Percentiles rank a stretch among this genome's conserved stretches.
These are phyloP conservation scores for Recurvirostra avosetta DNA, from an alignment of 2,113 vertebrate genomes.

Conservation along the genomic window DNA sequence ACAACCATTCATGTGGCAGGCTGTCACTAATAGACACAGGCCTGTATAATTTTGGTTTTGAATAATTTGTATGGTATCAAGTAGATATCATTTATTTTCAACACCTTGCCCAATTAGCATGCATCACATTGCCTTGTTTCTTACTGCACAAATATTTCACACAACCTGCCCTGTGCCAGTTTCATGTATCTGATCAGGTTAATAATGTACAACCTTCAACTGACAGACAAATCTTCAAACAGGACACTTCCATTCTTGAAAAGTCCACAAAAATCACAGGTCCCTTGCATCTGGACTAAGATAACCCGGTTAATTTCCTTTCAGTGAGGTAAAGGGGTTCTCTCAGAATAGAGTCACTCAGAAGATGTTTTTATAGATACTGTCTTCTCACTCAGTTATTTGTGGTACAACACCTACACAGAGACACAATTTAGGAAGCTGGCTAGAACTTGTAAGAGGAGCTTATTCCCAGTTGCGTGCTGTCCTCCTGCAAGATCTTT, in stretches of 20 bases:
- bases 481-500: background rate
- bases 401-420: background rate
- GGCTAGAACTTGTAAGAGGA: background rate
- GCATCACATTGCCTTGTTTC: background rate
- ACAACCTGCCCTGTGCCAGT: background rate
- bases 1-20: background rate
- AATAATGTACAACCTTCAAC: background rate
- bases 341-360: background rate
- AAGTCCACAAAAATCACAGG: background rate
- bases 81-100: background rate
- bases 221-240: background rate
- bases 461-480: background rate
- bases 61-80: background rate
- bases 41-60: background rate
- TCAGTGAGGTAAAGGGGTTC: background rate
- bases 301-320: background rate
- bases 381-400: background rate
- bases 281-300: background rate
- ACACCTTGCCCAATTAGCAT: background rate
- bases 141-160: background rate
- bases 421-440: background rate
- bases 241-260: slow-evolving; percentile 31
- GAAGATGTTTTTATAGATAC: background rate
- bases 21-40: background rate
- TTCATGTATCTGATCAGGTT: background rate